phyloP scores from a whole-genome alignment of 2,797 vertebrate species.

The Sebastolobus altivelis region DNA sequence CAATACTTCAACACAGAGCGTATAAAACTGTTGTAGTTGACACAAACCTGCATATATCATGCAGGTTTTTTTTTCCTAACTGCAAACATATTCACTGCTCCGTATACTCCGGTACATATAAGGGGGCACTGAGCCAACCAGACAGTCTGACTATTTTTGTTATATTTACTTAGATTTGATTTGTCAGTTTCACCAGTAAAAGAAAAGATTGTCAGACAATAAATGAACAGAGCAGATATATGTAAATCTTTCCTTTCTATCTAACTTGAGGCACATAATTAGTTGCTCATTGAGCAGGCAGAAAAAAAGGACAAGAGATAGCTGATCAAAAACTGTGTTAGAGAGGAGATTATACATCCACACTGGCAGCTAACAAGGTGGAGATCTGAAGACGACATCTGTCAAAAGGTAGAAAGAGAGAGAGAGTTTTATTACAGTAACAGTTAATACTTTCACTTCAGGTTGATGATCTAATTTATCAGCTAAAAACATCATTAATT shows the following conservation, averaged over 20 bases:
- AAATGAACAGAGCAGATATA: conserved; percentile 3
- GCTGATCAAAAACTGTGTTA: conserved; percentile 12
- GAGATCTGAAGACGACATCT: neutral
- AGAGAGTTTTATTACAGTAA: neutral
- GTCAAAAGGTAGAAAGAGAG: conserved; percentile 10
- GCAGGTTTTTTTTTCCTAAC: neutral
- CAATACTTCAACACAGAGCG: conserved; percentile 21
- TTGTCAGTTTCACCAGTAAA: neutral
- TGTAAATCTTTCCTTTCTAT: conserved; percentile 2
- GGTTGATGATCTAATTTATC: conserved; percentile 12
- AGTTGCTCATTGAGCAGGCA: conserved; percentile 28
- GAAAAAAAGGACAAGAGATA: conserved; percentile 29
- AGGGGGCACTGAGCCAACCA: neutral
- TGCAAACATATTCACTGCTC: conserved; percentile 14
- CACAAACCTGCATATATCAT: conserved; percentile 17
- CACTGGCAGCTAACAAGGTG: conserved; percentile 20
- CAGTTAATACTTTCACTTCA: neutral
- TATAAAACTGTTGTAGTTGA: conserved; percentile 14
- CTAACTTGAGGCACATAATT: conserved; percentile 8
- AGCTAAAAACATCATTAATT: conserved; percentile 20
- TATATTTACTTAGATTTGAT: conserved; percentile 4
- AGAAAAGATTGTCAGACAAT: conserved; percentile 5
- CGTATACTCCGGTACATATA: neutral
- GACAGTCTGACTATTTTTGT: neutral
- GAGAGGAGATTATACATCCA: conserved; percentile 22